A percentile compares a stretch with the other conserved stretches of the same genome.
phyloP scores from a whole-genome alignment of 2,797 vertebrate species.

The Enteromius viviparus region DNA sequence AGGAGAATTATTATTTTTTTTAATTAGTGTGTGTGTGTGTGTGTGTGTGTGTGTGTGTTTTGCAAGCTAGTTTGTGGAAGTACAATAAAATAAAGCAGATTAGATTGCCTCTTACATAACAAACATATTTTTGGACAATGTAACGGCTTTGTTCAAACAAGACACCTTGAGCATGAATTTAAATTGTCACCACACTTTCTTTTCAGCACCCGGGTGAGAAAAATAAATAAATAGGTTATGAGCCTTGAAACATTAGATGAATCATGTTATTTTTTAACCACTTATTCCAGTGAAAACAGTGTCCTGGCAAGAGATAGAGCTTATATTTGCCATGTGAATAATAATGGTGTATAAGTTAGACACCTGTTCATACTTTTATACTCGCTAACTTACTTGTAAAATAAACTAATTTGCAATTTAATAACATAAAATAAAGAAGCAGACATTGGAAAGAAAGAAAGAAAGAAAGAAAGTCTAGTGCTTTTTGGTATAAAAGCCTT shows the following conservation, averaged over 20 bases:
- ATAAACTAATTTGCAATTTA: neutral
- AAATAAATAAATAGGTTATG: neutral
- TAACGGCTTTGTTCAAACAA: neutral
- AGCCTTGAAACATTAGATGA: slow-evolving; percentile 34
- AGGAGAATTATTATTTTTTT: neutral
- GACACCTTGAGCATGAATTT: slow-evolving; percentile 20
- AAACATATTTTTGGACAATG: neutral
- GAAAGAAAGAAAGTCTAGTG: neutral
- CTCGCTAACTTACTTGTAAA: neutral
- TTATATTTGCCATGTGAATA: slow-evolving; percentile 45
- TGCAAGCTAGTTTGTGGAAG: neutral
- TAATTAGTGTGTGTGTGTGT: no score
- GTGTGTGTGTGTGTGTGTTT: neutral
- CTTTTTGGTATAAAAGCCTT: neutral
- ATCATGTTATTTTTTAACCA: slow-evolving; percentile 40
- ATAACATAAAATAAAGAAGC: neutral
- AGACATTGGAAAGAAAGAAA: neutral
- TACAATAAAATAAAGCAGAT: neutral
- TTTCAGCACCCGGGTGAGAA: slow-evolving; percentile 33
- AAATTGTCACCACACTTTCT: slow-evolving; percentile 26
- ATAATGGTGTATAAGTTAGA: slow-evolving; percentile 10
- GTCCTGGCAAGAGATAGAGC: slow-evolving; percentile 27
- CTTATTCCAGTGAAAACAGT: slow-evolving; percentile 42
- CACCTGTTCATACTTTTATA: slow-evolving; percentile 11
- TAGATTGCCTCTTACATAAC: neutral